phyloP scores from a whole-genome alignment of 2,113 vertebrate species.

The Chaetorhynchus papuensis region DNA sequence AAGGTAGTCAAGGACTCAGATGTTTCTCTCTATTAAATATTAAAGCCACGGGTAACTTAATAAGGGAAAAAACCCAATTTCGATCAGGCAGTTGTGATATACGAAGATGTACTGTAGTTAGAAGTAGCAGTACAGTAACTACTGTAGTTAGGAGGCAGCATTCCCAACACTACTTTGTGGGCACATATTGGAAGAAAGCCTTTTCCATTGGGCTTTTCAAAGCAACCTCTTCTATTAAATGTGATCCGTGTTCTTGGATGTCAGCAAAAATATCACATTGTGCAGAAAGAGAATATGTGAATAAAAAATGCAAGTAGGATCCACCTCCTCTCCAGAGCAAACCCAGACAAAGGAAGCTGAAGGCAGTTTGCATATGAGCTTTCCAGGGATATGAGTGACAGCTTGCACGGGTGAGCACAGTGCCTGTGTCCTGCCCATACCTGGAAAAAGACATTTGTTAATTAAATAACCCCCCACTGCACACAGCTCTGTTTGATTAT shows the following conservation, averaged over 20 bases:
- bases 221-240: neutral
- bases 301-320: neutral
- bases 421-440: neutral
- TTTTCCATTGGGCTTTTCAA: neutral
- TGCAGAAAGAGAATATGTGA: neutral
- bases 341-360: neutral
- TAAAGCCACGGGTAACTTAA: neutral
- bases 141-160: neutral
- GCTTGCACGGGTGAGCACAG: neutral
- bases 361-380: neutral
- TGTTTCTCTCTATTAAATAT: neutral
- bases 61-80: neutral
- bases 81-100: neutral
- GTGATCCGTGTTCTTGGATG: neutral
- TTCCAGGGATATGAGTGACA: neutral
- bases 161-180: neutral
- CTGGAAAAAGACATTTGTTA: conserved; percentile 26
- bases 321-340: neutral
- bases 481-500: conserved; percentile 29
- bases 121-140: too few species aligned
- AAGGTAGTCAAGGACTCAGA: neutral
- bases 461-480: conserved; percentile 5
- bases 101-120: neutral
- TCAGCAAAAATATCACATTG: neutral
- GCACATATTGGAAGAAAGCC: neutral